Base-by-base conservation (phyloP, 2,888 invertebrate species). In the Phasia obesa region DNA sequence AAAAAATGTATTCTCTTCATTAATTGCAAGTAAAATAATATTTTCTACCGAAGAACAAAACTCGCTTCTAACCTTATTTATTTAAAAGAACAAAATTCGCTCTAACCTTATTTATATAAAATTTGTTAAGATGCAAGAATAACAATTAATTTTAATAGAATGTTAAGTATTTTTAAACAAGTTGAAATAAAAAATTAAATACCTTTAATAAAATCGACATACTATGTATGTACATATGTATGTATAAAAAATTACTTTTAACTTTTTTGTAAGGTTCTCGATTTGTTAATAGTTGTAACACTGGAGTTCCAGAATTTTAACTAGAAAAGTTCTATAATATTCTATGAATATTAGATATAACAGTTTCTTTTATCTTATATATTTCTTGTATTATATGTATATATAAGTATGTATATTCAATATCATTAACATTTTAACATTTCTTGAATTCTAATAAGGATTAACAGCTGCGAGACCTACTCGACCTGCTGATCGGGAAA, bases 381-480 rank as follows among this genome's bases (percentile, higher is more conserved):
- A 21, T 23, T 51, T 25, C 23, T 49, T 35, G 35, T 51, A 62
- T 35, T 35, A 11, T 35, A 1, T 31, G 4, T 31, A 31, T 31
- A 7, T n/a, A n/a, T n/a, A n/a, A n/a, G n/a, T n/a, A n/a, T n/a
- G n/a, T n/a, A 31, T 38, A 38, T 76, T 67, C 13, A 60, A 49
- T 51, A 75, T 49, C 23, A 49, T 55, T 31, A 57, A 38, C 21
- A n/a, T n/a, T n/a, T n/a, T n/a, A n/a, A n/a, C 49, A 35, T 55
- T 44, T 60, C 27, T 19, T 31, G 53, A 42, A 47, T n/a, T 35
- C 70, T 86, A 91, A 78, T 90, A 91, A 42, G 91, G 91, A 88
- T 91, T 91, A 23, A 91, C 91, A 53, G 91, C 91, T 7, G 91
- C 91, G 25, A 91, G 86, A 19, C 91, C 91, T 6, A 91, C 92